Conservation (phyloP, 2,888 invertebrate genomes). For the Hedya salicella region DNA sequence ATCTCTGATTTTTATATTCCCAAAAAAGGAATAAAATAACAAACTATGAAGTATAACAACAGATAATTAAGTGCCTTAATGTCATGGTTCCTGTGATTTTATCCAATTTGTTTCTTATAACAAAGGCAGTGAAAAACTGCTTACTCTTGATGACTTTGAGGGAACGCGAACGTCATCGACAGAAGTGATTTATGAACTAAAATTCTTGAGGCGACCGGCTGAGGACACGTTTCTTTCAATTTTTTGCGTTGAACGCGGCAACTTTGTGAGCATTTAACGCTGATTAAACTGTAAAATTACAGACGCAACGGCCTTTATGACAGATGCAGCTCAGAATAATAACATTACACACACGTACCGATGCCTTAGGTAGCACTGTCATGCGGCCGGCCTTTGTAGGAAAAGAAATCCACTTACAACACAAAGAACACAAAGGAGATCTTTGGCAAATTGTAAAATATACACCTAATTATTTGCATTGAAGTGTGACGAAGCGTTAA, state of each 20-base stretch:
- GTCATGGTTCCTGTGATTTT: slow-evolving; percentile 25
- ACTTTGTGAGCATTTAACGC: slow-evolving; percentile 82
- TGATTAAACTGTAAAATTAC: slow-evolving; percentile 85
- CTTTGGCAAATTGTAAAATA: slow-evolving; percentile 84
- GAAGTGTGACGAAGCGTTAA: slow-evolving; percentile 71
- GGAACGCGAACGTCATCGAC: slow-evolving; percentile 68
- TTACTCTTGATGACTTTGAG: slow-evolving; percentile 38
- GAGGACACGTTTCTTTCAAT: slow-evolving; percentile 63
- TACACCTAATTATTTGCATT: slow-evolving; percentile 83
- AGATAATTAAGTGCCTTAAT: slow-evolving; percentile 12
- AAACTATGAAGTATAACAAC: background rate
- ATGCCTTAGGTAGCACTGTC: slow-evolving; percentile 70
- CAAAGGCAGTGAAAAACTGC: slow-evolving; percentile 38
- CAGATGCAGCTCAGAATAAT: slow-evolving; percentile 83
- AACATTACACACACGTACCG: slow-evolving; percentile 78
- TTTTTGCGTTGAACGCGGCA: slow-evolving; percentile 68
- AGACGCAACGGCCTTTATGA: slow-evolving; percentile 79
- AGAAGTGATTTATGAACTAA: slow-evolving; percentile 74
- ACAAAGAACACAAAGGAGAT: slow-evolving; percentile 77
- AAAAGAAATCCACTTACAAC: slow-evolving; percentile 77
- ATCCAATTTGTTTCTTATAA: slow-evolving; percentile 37
- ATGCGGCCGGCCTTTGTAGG: slow-evolving; percentile 73
- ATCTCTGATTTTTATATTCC: background rate
- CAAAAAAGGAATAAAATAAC: no score
- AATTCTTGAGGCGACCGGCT: slow-evolving; percentile 67